These are phyloP conservation scores for Therioaphis trifolii DNA, from an alignment of 2,888 invertebrate genomes.

Conservation along the genomic window DNA sequence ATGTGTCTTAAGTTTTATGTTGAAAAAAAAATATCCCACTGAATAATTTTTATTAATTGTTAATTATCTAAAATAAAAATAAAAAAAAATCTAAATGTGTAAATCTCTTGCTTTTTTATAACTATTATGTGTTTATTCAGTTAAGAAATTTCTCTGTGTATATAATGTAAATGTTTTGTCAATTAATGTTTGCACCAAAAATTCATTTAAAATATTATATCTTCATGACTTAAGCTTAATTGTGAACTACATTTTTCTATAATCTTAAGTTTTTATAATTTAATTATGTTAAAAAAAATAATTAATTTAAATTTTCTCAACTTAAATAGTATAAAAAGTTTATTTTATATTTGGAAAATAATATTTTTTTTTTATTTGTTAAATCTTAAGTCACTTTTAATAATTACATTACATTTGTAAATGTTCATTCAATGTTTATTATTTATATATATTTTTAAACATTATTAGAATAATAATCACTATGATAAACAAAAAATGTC, in stretches of 20 bases:
- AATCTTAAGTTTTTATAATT: neutral
- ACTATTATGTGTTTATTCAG: too few species aligned
- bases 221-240: too few species aligned
- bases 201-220: too few species aligned
- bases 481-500: too few species aligned
- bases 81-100: neutral
- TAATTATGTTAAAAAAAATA: neutral
- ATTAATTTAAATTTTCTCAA: neutral
- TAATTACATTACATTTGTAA: too few species aligned
- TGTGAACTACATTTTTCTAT: too few species aligned
- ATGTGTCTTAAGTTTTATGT: slow-evolving; percentile 55
- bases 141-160: neutral
- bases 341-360: neutral
- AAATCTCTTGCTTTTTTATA: slow-evolving; percentile 20
- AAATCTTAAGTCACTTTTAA: neutral
- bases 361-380: neutral
- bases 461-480: too few species aligned
- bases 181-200: neutral
- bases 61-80: too few species aligned
- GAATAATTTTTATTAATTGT: slow-evolving; percentile 11
- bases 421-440: too few species aligned
- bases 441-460: too few species aligned
- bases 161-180: neutral
- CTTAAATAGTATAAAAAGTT: neutral
- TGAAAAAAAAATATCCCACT: slow-evolving; percentile 24